Evolutionary conservation across 1,140 invertebrate species (phyloP), one percentile per base, ranked within the genome.

Genomic region (Drosophila ironensis): DNA sequence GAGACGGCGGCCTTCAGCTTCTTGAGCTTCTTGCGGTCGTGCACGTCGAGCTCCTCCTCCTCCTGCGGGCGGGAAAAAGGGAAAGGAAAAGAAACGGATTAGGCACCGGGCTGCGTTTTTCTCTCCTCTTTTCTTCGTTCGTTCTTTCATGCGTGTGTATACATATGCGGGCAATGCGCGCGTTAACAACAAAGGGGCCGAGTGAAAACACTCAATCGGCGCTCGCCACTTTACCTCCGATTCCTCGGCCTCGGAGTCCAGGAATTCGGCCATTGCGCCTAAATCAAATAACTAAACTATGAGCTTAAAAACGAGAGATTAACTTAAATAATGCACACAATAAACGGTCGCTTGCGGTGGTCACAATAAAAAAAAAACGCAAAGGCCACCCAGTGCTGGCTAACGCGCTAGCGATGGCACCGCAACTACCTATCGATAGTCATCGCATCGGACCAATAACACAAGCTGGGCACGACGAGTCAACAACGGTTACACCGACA

Each of bases 231-330:
- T 12, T 74, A 87, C 95, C 92, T 95, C 95, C 88, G 94, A 95
- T 89, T 96, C 95, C 80, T 96, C 95, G 2, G 95, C 95, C 90
- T 96, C 95, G 1, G 94, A 95, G 64, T 96, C 95, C 41, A 96
- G 89, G 90, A 96, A 96, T 89, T 96, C 94, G 25, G 95, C 93
- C 95, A 95, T 95, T 54, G 25, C 48, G 61, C n/a, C 66, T 70
- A 82, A 82, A 82, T 77, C 77, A 77, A 81, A 72, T 52, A 82
- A 76, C 75, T 82, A 82, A 82, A 82, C 59, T 82, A 82, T 82
- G 77, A 51, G 72, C 77, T 69, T 82, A 76, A 69, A 61, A 81
- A 76, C 45, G 52, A 82, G 52, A 82, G 76, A 82, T 66, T 69
- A 73, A 82, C 72, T 84, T 73, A 84, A 84, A 75, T 63, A 72